phyloP scores from a whole-genome alignment of 2,797 vertebrate genomes.

The Myotis findleyi region DNA sequence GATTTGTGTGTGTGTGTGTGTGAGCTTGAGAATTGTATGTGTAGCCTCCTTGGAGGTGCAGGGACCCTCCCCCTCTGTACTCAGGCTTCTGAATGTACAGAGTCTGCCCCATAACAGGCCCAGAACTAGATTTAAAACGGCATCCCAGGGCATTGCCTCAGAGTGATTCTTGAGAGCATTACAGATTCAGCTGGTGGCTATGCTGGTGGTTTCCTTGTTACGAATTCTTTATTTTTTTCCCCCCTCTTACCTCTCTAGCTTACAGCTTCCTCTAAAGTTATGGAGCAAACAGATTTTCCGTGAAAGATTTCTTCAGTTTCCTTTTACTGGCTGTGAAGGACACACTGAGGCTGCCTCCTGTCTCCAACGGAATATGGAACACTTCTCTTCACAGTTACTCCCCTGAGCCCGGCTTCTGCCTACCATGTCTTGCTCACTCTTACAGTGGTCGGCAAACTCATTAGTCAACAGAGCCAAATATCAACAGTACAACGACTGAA shows the following conservation, averaged over 20 bases:
- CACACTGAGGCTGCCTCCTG: not conserved
- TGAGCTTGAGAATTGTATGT: not conserved
- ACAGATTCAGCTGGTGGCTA: not conserved
- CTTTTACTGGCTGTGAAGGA: not conserved
- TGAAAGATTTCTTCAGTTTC: not conserved
- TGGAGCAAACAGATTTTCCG: not conserved
- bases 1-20: no score
- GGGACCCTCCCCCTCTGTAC: not conserved
- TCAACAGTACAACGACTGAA: no score
- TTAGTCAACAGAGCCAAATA: no score
- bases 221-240: not conserved
- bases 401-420: not conserved
- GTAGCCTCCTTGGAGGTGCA: not conserved
- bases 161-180: not conserved
- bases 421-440: not conserved
- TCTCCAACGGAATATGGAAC: not conserved
- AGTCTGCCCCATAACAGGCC: not conserved
- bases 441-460: no score
- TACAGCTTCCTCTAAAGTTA: not conserved
- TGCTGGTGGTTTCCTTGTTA: conserved; percentile 14
- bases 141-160: not conserved
- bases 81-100: not conserved
- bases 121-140: not conserved
- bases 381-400: not conserved
- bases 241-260: not conserved